Evolutionary conservation across 2,797 vertebrate genomes (phyloP).

Genomic region (Parotocinclus haroldoi): DNA sequence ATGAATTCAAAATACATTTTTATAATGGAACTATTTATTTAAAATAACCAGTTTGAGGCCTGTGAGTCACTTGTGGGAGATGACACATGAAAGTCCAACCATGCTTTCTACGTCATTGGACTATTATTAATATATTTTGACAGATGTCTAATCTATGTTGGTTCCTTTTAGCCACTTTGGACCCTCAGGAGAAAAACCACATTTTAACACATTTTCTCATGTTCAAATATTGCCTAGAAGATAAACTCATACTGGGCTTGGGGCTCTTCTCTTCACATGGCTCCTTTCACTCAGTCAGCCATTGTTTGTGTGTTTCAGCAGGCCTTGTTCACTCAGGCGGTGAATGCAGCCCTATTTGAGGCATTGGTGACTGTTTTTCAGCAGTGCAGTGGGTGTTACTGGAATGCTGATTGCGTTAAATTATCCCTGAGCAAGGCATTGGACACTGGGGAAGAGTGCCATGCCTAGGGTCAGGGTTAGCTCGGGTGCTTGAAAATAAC

Average conservation of each 20-base stretch:
- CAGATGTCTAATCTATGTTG: no score
- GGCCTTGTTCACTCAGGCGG: constrained; percentile 36
- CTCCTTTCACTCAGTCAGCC: constrained; percentile 35
- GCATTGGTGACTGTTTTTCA: constrained; percentile 22
- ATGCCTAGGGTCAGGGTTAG: constrained; percentile 36
- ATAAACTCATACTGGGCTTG: constrained; percentile 3
- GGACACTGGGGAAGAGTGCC: constrained; percentile 15
- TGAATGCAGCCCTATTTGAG: constrained; percentile 20
- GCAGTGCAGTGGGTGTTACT: constrained; percentile 29
- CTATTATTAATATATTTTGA: no score
- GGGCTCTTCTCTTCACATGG: constrained; percentile 31
- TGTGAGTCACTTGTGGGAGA: no score
- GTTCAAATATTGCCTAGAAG: no score
- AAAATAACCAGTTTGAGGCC: no score
- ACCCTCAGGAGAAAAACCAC: no score
- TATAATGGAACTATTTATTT: no score
- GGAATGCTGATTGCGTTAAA: constrained; percentile 40
- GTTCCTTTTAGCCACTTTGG: no score
- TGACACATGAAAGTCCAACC: no score
- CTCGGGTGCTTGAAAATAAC: constrained; percentile 17
- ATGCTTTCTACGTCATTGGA: no score
- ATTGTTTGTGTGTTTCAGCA: constrained; percentile 22
- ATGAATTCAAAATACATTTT: no score
- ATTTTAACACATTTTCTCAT: no score
- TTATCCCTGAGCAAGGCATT: constrained; percentile 37